phyloP scores from a whole-genome alignment of 2,113 vertebrate genomes.

The Malurus alboscapulatus region DNA sequence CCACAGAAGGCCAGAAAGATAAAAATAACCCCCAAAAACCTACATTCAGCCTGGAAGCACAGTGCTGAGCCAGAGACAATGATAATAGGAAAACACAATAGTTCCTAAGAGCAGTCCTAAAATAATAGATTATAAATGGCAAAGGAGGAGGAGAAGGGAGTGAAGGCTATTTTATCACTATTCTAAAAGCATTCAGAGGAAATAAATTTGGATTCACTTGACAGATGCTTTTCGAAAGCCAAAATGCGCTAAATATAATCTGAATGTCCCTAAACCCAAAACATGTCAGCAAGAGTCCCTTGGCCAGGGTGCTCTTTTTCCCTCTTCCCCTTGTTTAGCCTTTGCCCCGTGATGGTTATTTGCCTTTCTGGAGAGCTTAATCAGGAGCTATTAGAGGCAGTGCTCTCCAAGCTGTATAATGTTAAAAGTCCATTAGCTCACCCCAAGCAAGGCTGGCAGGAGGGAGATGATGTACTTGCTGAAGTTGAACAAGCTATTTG shows the following conservation, averaged over 20 bases:
- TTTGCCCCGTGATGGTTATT: background rate
- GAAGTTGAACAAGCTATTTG: slow-evolving; percentile 42
- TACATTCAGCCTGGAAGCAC: slow-evolving; percentile 24
- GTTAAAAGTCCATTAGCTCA: slow-evolving; percentile 53
- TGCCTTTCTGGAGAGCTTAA: slow-evolving; percentile 26
- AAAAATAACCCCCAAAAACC: slow-evolving; percentile 48
- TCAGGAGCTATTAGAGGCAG: slow-evolving; percentile 38
- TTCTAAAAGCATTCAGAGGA: slow-evolving; percentile 1
- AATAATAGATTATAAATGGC: slow-evolving; percentile 43
- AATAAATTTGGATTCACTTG: background rate
- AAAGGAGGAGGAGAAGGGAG: background rate
- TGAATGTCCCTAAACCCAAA: slow-evolving; percentile 3
- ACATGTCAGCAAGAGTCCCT: background rate
- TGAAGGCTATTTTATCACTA: background rate
- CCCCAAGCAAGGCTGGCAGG: slow-evolving; percentile 40
- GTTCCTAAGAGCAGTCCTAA: slow-evolving; percentile 4
- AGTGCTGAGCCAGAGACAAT: slow-evolving; percentile 51
- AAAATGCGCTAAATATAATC: slow-evolving; percentile 17
- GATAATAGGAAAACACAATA: slow-evolving; percentile 31
- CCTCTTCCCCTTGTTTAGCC: background rate
- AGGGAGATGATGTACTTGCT: slow-evolving; percentile 47
- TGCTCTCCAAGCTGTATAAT: background rate
- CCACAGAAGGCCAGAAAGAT: slow-evolving; percentile 40
- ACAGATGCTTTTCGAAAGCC: background rate
- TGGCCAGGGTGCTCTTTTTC: background rate